phyloP scores from a whole-genome alignment of 2,797 vertebrate species.

The Hozukius guyotensis region DNA sequence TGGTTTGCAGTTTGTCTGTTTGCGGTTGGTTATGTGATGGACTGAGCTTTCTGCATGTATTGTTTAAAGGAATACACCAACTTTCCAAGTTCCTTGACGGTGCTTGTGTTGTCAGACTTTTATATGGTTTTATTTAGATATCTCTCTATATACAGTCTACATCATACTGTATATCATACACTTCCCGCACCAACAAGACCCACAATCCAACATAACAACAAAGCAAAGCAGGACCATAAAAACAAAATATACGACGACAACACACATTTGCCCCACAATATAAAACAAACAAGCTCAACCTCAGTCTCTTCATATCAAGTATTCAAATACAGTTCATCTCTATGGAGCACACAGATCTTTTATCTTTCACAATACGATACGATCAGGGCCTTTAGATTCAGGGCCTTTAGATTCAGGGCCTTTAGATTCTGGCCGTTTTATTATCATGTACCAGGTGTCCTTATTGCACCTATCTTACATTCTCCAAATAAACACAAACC shows the following conservation, averaged over 20 bases:
- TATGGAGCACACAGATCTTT: not conserved
- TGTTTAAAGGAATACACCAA: constrained; percentile 10
- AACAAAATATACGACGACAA: not conserved
- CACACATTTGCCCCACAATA: not conserved
- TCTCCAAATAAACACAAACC: too few species aligned
- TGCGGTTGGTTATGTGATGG: not conserved
- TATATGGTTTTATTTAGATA: not conserved
- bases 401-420: too few species aligned
- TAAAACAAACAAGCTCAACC: not conserved
- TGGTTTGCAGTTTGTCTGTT: constrained; percentile 7
- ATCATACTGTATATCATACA: not conserved
- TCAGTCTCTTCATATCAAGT: not conserved
- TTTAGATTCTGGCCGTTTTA: too few species aligned
- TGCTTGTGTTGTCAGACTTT: not conserved
- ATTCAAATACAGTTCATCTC: not conserved
- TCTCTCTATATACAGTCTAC: not conserved
- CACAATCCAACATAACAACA: not conserved
- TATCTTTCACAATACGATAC: too few species aligned
- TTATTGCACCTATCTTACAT: too few species aligned
- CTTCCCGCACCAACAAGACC: not conserved
- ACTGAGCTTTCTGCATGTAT: not conserved
- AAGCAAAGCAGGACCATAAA: not conserved
- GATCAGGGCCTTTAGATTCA: too few species aligned
- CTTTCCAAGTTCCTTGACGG: not conserved
- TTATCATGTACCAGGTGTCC: too few species aligned